A percentile compares a stretch with the other conserved stretches of the same genome.
phyloP scores from a whole-genome alignment of 2,797 vertebrate species.

The Silurus lanzhouensis region DNA sequence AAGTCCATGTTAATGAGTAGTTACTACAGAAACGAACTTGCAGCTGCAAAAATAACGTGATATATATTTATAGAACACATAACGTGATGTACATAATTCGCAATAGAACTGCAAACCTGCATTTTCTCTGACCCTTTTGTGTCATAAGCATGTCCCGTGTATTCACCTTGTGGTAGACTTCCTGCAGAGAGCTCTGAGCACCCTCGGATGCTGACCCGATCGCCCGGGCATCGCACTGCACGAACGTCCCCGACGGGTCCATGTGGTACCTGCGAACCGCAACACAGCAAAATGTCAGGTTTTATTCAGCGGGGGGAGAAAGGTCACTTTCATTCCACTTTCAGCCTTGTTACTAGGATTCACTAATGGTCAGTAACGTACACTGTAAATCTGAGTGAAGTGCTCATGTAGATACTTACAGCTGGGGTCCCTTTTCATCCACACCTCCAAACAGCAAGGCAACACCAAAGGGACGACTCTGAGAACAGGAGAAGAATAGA shows the following conservation, averaged over 20 bases:
- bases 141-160: neutral
- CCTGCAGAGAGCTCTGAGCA: constrained; percentile 96
- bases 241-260: constrained; percentile 98
- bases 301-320: neutral
- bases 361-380: neutral
- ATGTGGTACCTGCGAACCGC: constrained; percentile 87
- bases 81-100: too few species aligned
- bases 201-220: constrained; percentile 98
- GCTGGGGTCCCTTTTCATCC: constrained; percentile 97
- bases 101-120: neutral
- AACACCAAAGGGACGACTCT: constrained; percentile 97
- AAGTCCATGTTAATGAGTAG: too few species aligned
- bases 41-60: too few species aligned
- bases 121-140: neutral
- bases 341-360: neutral
- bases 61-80: too few species aligned
- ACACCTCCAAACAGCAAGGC: constrained; percentile 95
- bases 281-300: neutral
- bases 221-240: constrained; percentile 94
- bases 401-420: constrained; percentile 77
- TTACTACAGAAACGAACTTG: too few species aligned
- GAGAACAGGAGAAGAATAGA: neutral
- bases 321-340: neutral
- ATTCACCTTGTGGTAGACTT: constrained; percentile 95
- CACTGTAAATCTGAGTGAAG: neutral